A percentile compares a stretch with the other conserved stretches of the same genome.
Evolutionary conservation across 2,888 invertebrate genomes (phyloP).

Genomic region (Aphrophora alni): DNA sequence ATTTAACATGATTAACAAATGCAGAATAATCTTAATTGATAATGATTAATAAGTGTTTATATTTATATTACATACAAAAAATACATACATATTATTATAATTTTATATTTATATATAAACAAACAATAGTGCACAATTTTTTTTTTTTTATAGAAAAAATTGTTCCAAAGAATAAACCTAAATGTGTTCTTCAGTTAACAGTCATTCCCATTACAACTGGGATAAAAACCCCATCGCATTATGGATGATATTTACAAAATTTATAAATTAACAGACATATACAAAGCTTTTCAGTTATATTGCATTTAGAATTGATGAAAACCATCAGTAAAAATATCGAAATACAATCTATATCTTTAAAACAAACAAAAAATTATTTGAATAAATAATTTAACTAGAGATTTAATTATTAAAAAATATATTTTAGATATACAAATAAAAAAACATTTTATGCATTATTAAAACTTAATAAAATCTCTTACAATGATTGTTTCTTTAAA

Average conservation of each 20-base stretch:
- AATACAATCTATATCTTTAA: too few relatives aligned
- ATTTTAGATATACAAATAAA: too few relatives aligned
- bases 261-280: background rate
- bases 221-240: conserved; percentile 26
- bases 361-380: background rate
- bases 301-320: background rate
- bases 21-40: background rate
- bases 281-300: background rate
- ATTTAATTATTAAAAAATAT: too few relatives aligned
- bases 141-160: conserved; percentile 20
- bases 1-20: background rate
- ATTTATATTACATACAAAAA: conserved; percentile 3
- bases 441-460: too few relatives aligned
- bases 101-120: background rate
- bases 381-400: background rate
- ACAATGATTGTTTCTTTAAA: background rate
- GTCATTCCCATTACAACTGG: conserved; percentile 37
- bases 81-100: background rate
- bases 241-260: conserved; percentile 32
- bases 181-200: conserved; percentile 6
- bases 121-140: conserved; percentile 4
- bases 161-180: conserved; percentile 30
- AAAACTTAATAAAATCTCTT: background rate
- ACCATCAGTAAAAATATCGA: too few relatives aligned
- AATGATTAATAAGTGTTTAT: background rate